Evolutionary conservation across 2,797 vertebrate genomes (phyloP), one percentile per base, ranked within the genome.

Genomic region (Nyctalus aviator): DNA sequence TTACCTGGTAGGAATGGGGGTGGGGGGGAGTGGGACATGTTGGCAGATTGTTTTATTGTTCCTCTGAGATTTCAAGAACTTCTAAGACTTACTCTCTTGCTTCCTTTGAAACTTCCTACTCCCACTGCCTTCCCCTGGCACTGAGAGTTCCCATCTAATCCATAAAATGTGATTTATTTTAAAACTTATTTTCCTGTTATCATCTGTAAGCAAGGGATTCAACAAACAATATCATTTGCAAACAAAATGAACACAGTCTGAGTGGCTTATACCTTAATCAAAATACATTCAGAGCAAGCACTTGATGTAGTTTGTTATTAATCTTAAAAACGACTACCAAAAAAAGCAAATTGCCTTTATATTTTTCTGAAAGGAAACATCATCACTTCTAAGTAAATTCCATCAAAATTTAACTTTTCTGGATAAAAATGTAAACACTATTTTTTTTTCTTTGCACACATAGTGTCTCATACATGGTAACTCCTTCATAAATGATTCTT

Each of bases 301-400:
- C 14, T n/a, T 91, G 55, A 50, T 46, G 37, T 6, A 88, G 41
- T 76, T 68, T 95, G 48, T 55, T 84, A 62, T 84, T 14, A 9
- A 27, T 84, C 32, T 89, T 90, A 13, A 83, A 88, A 92, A 85
- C 25, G 30, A 41, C 55, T 62, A 37, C 23, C 66, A 88, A 72
- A 89, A 66, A 35, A 35, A 2, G 18, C 35, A 88, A 84, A 96
- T 44, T 93, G 37, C 30, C 41, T 88, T 92, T 66, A 50, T 69
- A 55, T 87, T 94, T 73, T 87, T 72, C 91, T 94, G 32, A 82
- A 96, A 84, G 50, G 14, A 84, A 90, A 88, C 91, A 32, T 62
- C 13, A 66, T 86, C 25, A 72, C 9, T 37, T 86, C 32, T 94
- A 32, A 59, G 55, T 77, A 92, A 81, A 71, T 85, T 73, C 15